These are phyloP conservation scores for Leptinotarsa defecta DNA, from an alignment of 1,140 invertebrate genomes.

Conservation along the genomic window DNA sequence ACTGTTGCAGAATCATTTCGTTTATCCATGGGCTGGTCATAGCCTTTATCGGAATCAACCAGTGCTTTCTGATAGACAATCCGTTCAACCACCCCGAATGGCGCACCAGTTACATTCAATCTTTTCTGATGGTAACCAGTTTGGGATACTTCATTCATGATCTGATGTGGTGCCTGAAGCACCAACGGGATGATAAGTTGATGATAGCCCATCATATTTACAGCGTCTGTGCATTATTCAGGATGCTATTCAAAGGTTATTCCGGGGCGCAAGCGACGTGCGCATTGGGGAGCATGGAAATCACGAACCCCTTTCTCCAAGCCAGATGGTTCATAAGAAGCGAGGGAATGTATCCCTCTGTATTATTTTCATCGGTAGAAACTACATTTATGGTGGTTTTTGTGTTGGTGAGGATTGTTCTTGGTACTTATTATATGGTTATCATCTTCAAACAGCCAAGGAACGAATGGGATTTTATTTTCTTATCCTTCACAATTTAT, in stretches of 20 bases:
- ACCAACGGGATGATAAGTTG: constrained; percentile 56
- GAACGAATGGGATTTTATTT: constrained; percentile 49
- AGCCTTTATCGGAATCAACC: constrained; percentile 53
- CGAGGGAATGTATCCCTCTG: constrained; percentile 47
- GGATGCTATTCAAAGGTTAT: constrained; percentile 58
- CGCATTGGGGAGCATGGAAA: constrained; percentile 60
- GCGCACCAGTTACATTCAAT: constrained; percentile 42
- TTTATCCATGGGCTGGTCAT: constrained; percentile 57
- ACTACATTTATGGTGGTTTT: constrained; percentile 48
- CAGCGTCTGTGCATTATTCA: constrained; percentile 57
- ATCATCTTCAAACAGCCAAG: constrained; percentile 39
- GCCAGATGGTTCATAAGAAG: constrained; percentile 59
- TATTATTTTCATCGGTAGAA: constrained; percentile 45
- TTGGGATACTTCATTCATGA: constrained; percentile 66
- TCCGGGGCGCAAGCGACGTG: constrained; percentile 61
- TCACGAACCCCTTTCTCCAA: constrained; percentile 66
- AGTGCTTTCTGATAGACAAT: constrained; percentile 53
- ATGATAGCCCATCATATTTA: constrained; percentile 63
- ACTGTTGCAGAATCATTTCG: constrained; percentile 55
- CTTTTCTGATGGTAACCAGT: constrained; percentile 48
- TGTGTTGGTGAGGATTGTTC: constrained; percentile 46
- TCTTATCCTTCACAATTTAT: constrained; percentile 46
- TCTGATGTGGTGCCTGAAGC: constrained; percentile 61
- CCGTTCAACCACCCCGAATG: constrained; percentile 45
- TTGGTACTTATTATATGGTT: constrained; percentile 48